Evolutionary conservation across 2,888 invertebrate species (phyloP), one percentile per base, ranked within the genome.

Genomic region (Drosophila merina): DNA sequence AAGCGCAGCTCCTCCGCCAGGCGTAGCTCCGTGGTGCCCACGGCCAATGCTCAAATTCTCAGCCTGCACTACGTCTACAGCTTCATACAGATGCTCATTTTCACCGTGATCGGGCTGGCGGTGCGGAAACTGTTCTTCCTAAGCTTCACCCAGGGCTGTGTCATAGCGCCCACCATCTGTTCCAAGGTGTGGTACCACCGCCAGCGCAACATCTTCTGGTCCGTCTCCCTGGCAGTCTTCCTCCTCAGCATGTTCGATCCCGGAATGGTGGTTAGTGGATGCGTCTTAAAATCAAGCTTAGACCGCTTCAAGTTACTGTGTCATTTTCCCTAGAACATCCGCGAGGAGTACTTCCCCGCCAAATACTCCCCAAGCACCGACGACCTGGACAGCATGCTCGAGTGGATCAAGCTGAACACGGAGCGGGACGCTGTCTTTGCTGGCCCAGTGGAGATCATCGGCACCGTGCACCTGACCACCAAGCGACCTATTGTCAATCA

Each of bases 391-490:
- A 93, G 95, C 79, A 92, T 97, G 70, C 92, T 97, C 42, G 93
- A 94, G 45, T 97, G 97, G 97, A 94, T 97, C 54, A 93, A 93
- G 49, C 84, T 92, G 0, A 93, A 94, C 72, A 95, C 95, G 0
- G 92, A 93, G 3, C 90, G 91, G 51, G 92, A 93, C 72, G 95
- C 95, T 0, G 96, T 95, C 33, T 97, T 97, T 92, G 97, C 96
- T 14, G 91, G 97, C 4, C 95, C 97, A 49, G 96, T 97, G 95
- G 96, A 97, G 0, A 93, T 96, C 0, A 95, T 96, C 93, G 96
- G 97, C 8, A 95, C 96, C 40, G 93, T 97, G 10, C 94, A 97
- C 92, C 91, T 98, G 58, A 94, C 95, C 9, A 95, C 97, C 0
- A 92, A 94, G 6, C 92, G 97, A 30, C 95, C 97, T 0, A 94